Evolutionary conservation across 2,888 invertebrate species (phyloP).

Genomic region (Drosophila greeni): DNA sequence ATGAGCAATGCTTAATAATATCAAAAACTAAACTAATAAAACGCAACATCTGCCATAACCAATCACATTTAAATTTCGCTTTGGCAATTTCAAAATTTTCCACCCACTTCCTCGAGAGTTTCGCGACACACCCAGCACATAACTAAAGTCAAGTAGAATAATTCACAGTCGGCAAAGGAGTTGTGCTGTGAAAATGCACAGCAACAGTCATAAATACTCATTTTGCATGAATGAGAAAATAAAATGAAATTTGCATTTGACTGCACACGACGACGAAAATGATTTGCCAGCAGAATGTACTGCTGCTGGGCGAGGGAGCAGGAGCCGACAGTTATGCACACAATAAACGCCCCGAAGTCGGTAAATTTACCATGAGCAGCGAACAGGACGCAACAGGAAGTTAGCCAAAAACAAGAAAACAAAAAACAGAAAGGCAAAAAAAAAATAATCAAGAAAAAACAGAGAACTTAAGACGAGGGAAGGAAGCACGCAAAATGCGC

Average conservation of each 20-base stretch:
- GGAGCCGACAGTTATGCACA: slow-evolving; percentile 64
- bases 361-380: slow-evolving; percentile 62
- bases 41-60: not conserved
- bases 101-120: slow-evolving; percentile 3
- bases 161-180: slow-evolving; percentile 18
- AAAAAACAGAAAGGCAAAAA: slow-evolving; percentile 1
- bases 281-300: slow-evolving; percentile 60
- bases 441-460: slow-evolving; percentile 23
- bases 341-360: slow-evolving; percentile 63
- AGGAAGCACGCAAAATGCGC: slow-evolving; percentile 67
- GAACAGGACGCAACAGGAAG: slow-evolving; percentile 58
- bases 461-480: slow-evolving; percentile 14
- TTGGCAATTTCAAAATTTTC: slow-evolving; percentile 2
- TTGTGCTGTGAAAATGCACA: slow-evolving; percentile 27
- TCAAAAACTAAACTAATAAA: not conserved
- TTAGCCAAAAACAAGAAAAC: slow-evolving; percentile 61
- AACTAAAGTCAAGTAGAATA: slow-evolving; percentile 20
- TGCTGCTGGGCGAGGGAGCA: slow-evolving; percentile 46
- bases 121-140: slow-evolving; percentile 16
- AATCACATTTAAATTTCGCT: slow-evolving; percentile 3
- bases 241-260: slow-evolving; percentile 69
- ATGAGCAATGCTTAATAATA: no score
- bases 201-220: slow-evolving; percentile 59
- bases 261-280: slow-evolving; percentile 54
- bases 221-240: slow-evolving; percentile 66